These are phyloP conservation scores for Mesorhabditis spiculigera DNA, from an alignment of 2,888 invertebrate genomes.

Conservation along the genomic window DNA sequence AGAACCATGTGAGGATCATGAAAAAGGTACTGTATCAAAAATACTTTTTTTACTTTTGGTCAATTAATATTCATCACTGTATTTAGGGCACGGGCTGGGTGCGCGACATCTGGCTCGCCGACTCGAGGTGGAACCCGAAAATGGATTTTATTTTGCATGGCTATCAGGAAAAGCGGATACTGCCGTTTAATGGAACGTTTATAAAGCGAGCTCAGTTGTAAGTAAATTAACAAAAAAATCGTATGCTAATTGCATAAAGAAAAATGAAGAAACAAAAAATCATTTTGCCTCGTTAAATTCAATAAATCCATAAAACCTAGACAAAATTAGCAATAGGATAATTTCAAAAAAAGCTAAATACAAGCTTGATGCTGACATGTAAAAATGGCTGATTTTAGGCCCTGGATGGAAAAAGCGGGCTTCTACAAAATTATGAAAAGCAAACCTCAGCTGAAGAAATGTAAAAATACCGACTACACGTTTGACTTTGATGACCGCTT, in stretches of 20 bases:
- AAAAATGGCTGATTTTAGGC: neutral
- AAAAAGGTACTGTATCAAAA: neutral
- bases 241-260: neutral
- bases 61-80: neutral
- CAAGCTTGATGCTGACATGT: no score
- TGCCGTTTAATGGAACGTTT: neutral
- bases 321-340: no score
- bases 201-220: neutral
- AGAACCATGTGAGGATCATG: neutral
- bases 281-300: no score
- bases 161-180: neutral
- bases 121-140: constrained; percentile 31
- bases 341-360: no score
- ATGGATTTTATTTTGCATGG: constrained; percentile 51
- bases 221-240: constrained; percentile 5
- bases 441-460: neutral
- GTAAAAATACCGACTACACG: neutral
- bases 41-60: neutral
- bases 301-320: no score
- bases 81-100: constrained; percentile 44
- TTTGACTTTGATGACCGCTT: neutral
- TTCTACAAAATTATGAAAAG: neutral
- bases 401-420: neutral
- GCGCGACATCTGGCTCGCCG: constrained; percentile 48
- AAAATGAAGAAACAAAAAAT: no score